Conservation (phyloP, 2,797 vertebrate species). For the Orientallactaga sibirica region DNA sequence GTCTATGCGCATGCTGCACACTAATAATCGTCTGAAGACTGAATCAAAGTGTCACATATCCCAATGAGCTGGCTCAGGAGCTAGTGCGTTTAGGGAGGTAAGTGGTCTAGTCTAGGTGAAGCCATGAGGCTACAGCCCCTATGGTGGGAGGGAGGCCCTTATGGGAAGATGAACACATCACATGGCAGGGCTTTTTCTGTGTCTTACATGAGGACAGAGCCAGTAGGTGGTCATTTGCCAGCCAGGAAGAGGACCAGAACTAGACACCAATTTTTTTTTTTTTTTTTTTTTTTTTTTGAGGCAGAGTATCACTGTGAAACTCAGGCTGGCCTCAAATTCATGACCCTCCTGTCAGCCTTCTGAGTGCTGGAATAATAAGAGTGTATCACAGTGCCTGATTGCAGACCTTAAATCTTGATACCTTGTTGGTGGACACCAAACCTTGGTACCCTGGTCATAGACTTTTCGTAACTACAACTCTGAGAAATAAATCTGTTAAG, state of each 20-base stretch:
- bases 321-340: not conserved
- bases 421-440: not conserved
- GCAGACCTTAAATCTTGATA: not conserved
- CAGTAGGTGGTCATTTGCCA: not conserved
- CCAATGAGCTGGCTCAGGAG: not conserved
- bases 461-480: not conserved
- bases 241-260: not conserved
- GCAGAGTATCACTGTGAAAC: not conserved
- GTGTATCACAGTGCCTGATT: not conserved
- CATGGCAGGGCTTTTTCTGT: not conserved
- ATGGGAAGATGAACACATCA: not conserved
- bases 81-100: not conserved
- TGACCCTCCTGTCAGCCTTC: too few species aligned
- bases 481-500: constrained; percentile 12
- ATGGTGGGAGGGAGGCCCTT: not conserved
- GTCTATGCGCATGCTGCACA: not conserved
- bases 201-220: not conserved
- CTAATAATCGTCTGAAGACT: not conserved
- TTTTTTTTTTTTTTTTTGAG: not conserved
- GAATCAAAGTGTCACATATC: not conserved
- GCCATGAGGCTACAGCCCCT: not conserved
- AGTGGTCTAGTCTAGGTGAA: not conserved
- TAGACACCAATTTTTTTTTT: not conserved
- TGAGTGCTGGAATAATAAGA: not conserved
- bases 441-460: not conserved